Evolutionary conservation across 2,888 invertebrate genomes (phyloP).

Genomic region (Sialis fuliginosa): DNA sequence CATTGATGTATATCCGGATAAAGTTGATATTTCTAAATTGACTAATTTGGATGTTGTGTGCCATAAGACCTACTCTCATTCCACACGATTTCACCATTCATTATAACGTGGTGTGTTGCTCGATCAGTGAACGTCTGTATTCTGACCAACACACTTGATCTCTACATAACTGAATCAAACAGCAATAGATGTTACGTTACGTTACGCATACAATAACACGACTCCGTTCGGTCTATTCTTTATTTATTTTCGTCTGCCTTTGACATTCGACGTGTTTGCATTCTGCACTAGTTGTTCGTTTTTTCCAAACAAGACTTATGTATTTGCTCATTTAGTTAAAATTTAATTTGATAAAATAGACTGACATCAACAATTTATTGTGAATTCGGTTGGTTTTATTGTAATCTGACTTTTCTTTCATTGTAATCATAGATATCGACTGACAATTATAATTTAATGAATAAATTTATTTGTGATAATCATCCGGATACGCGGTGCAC

Average conservation of each 20-base stretch:
- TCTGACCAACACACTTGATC: background rate
- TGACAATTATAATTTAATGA: background rate
- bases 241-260: background rate
- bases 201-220: background rate
- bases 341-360: slow-evolving; percentile 1
- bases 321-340: slow-evolving; percentile 2
- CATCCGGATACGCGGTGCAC: background rate
- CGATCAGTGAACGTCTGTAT: background rate
- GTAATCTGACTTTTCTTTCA: background rate
- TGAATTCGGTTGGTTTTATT: background rate
- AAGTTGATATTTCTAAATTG: no score
- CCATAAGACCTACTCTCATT: slow-evolving; percentile 1
- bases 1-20: no score
- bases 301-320: background rate
- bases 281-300: no score
- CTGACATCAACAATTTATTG: background rate
- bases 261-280: no score
- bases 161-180: background rate
- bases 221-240: background rate
- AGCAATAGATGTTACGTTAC: background rate
- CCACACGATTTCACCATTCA: background rate
- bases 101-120: slow-evolving; percentile 1
- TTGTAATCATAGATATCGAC: background rate
- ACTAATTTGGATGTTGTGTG: background rate
- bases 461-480: background rate